Base-by-base conservation (phyloP, 2,888 invertebrate genomes). In the Troides oblongomaculatus region DNA sequence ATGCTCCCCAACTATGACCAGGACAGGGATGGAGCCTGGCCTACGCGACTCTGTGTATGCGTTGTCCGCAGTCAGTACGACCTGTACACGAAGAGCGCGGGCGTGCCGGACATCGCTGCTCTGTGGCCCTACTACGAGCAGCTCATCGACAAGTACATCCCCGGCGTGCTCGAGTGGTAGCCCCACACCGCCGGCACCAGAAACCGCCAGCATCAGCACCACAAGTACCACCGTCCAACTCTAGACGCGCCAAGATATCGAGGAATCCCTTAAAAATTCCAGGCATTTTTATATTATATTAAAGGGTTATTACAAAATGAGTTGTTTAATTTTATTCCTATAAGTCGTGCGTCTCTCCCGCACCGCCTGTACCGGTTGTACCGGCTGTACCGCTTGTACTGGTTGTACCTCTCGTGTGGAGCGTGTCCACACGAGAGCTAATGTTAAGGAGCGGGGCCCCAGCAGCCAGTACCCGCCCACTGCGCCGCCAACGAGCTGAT, bases 41-140 rank as follows among this genome's bases (percentile, higher is more conserved):
- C 30, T 30, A 7, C 50, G 0, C 12, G 8, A 18, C 50, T 12
- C 50, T 50, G 50, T 50, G 50, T 14, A 1, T 53, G 53, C 53
- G 6, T 43, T 65, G 46, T 14, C 94, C 94, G 12, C 93, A 98
- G 98, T 87, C 95, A 97, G 92, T 99, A 97, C 85, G 99, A 99
- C 86, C 92, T 99, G 67, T 99, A 99, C 89, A 98, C 99, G 0
- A 99, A 99, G 87, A 95, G 95, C 77, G 94, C 94, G n/a, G 94
- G 91, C 0, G 81, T 97, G 2, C 99, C 99, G 0, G 96, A 99
- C 80, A 95, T 99, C 68, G 96, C 97, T 66, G 93, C 94, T 10
- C 90, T 99, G 56, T 97, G 96, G 95, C 97, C 98, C 0, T 99
- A 99, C 87, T 99, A 99, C 86, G 96, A 98, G 84, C 86, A 93